Base-by-base conservation (phyloP, 2,113 vertebrate species). In the Pachyramphus minor region DNA sequence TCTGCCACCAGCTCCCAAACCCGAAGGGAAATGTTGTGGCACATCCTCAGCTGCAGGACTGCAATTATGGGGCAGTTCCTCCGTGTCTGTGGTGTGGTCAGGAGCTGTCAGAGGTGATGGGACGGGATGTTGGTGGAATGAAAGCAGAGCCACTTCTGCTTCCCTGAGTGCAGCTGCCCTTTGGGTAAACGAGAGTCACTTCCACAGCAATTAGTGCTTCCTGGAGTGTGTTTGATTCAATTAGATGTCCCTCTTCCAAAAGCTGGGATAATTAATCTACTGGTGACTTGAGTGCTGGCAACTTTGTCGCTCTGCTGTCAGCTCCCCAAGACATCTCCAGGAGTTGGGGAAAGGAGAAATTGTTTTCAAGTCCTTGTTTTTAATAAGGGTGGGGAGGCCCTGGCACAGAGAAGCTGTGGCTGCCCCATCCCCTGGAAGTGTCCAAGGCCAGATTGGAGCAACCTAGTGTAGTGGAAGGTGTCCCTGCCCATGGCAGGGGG, bases 191-290 rank as follows among this genome's bases (percentile, higher is more conserved):
- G 69, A 56, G 77, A 35, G 80, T 31, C 52, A 21, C 88, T 85
- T 89, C 87, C 78, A 89, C 12, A 35, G 84, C 71, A 84, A 72
- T 96, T 74, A 76, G 91, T 30, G 44, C 68, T 74, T 89, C 85
- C 78, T 64, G 69, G 49, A 87, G 81, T 52, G 69, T 44, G 35
- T 67, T 82, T 78, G 77, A 91, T 95, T 80, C 59, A 79, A 84
- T 91, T 41, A 74, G 74, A 52, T 78, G 77, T 31, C 76, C 53
- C 49, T 69, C 59, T 81, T 53, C 73, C 73, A n/a, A 78, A 78
- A 78, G 71, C 0, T 56, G 82, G 67, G 87, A n/a, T 78, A 72
- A 93, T 87, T 82, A 72, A 89, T 94, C 79, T 58, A 16, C 24
- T 14, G 4, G 76, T 14, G 39, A 39, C 84, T 63, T 31, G 37